A percentile compares a stretch with the other conserved stretches of the same genome.
These are phyloP conservation scores for Piscicola geometra DNA, from an alignment of 2,888 invertebrate genomes.

Conservation along the genomic window DNA sequence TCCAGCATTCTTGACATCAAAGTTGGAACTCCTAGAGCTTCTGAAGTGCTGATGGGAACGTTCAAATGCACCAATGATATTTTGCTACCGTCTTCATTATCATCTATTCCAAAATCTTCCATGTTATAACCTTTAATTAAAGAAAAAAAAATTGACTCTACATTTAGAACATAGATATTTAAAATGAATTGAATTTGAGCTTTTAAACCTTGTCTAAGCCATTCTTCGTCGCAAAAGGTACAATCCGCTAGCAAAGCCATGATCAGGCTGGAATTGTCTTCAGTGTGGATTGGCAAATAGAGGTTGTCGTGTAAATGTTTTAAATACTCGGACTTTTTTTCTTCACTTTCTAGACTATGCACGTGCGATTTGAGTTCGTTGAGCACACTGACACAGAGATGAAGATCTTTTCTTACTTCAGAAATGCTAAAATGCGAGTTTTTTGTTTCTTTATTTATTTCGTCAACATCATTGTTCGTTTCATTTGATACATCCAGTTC, in stretches of 20 bases:
- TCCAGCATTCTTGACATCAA: conserved; percentile 46
- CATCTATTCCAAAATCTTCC: conserved; percentile 23
- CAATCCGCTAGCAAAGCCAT: conserved; percentile 44
- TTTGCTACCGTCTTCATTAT: conserved; percentile 34
- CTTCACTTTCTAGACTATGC: background rate
- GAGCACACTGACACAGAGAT: conserved; percentile 43
- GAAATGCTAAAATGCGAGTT: background rate
- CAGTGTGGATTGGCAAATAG: conserved; percentile 39
- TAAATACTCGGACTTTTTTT: conserved; percentile 9
- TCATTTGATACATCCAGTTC: background rate
- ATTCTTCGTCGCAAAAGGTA: conserved; percentile 46
- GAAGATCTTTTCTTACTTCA: conserved; percentile 42
- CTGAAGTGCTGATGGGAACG: conserved; percentile 45
- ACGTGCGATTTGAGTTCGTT: conserved; percentile 43
- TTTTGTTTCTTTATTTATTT: background rate
- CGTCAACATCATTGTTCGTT: background rate
- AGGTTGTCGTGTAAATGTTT: conserved; percentile 36
- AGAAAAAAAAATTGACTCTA: background rate
- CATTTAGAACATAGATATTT: background rate
- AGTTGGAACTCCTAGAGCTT: conserved; percentile 47
- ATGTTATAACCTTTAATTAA: conserved; percentile 38
- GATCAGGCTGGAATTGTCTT: conserved; percentile 27
- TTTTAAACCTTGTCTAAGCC: conserved; percentile 43
- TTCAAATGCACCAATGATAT: conserved; percentile 46
- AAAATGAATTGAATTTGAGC: too few relatives aligned